A percentile compares a stretch with the other conserved stretches of the same genome.
Evolutionary conservation across 2,888 invertebrate genomes (phyloP).

Genomic region (Chrysolina oricalcia): DNA sequence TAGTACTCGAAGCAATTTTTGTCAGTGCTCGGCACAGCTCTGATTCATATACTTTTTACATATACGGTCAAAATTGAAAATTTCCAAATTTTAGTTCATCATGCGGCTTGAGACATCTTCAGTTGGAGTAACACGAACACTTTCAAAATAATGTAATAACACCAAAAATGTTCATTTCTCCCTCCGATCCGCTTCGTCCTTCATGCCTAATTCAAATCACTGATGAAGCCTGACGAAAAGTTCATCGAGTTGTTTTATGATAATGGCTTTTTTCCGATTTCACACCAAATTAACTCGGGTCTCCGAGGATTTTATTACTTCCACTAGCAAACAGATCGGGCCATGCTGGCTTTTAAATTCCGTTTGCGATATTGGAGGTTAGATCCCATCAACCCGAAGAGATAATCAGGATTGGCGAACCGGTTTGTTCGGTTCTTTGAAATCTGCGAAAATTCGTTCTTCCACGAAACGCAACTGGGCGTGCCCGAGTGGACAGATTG

Average conservation of each 20-base stretch:
- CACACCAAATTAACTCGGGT: constrained; percentile 35
- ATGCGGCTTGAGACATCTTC: no score
- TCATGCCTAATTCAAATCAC: constrained; percentile 16
- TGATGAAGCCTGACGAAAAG: constrained; percentile 31
- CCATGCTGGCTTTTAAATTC: constrained; percentile 17
- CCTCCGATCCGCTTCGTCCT: not conserved
- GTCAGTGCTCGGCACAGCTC: no score
- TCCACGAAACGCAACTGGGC: not conserved
- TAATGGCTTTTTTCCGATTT: constrained; percentile 37
- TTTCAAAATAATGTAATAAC: no score
- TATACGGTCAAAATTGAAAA: no score
- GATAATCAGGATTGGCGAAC: constrained; percentile 26
- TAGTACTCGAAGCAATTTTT: no score
- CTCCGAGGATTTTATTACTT: constrained; percentile 36
- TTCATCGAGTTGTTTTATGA: constrained; percentile 38
- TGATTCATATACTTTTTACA: no score
- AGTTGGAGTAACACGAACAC: no score
- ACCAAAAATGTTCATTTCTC: not conserved
- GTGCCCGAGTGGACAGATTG: not conserved
- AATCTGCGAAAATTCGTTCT: constrained; percentile 17
- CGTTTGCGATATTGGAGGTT: constrained; percentile 36
- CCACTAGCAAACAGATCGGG: constrained; percentile 34
- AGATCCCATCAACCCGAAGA: constrained; percentile 30
- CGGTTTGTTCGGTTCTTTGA: constrained; percentile 19
- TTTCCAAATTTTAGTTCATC: no score